Evolutionary conservation across 2,113 vertebrate genomes (phyloP).

Genomic region (Tupaia chinensis): DNA sequence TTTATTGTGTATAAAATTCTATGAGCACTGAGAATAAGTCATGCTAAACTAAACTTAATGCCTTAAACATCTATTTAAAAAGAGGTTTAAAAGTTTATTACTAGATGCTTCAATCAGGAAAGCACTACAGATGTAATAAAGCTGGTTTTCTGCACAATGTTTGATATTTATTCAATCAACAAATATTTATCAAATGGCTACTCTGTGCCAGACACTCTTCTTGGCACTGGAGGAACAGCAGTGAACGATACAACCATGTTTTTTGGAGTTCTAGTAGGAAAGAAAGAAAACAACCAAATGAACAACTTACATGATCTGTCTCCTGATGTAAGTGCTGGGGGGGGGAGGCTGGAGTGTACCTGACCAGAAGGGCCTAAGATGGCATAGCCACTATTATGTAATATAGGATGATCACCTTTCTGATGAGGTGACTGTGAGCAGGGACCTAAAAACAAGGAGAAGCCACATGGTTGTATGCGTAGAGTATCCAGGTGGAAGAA

Average conservation of each 20-base stretch:
- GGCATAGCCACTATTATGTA: not conserved
- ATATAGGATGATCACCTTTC: not conserved
- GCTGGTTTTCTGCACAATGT: not conserved
- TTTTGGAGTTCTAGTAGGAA: constrained; percentile 43
- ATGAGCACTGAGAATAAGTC: not conserved
- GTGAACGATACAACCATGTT: not conserved
- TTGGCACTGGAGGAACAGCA: not conserved
- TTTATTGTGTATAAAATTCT: constrained; percentile 63
- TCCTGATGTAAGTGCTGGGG: not conserved
- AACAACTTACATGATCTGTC: not conserved
- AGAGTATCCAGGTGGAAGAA: not conserved
- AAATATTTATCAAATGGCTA: constrained; percentile 15
- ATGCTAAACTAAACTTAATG: constrained; percentile 60
- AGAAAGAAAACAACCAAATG: not conserved
- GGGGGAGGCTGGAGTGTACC: not conserved
- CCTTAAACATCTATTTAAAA: constrained; percentile 43
- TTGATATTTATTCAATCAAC: constrained; percentile 21
- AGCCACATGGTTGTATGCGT: not conserved
- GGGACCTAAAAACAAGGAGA: not conserved
- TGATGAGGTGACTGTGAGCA: not conserved
- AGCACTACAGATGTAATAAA: not conserved
- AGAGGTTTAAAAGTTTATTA: constrained; percentile 27
- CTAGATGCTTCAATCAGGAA: not conserved
- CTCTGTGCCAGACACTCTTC: not conserved
- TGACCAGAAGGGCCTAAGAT: not conserved